Percentiles rank a stretch among this genome's conserved stretches.
Conservation (phyloP, 2,888 invertebrate species). For the Aphidius colemani region DNA sequence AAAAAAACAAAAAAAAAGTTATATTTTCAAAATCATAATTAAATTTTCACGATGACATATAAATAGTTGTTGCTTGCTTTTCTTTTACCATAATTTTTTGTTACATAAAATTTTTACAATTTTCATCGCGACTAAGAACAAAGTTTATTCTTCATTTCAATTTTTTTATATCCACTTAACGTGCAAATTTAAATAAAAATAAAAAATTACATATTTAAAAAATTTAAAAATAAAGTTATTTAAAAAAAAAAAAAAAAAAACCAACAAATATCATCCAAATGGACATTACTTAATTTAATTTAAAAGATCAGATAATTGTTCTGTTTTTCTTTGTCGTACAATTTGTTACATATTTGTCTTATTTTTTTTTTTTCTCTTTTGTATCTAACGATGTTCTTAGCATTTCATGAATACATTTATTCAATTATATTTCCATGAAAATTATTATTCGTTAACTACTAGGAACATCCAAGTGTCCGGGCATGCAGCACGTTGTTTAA, state of each 20-base stretch:
- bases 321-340: neutral
- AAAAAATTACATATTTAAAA: neutral
- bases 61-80: neutral
- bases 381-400: conserved; percentile 51
- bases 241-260: conserved; percentile 22
- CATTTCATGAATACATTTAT: conserved; percentile 42
- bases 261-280: too few species aligned
- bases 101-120: conserved; percentile 38
- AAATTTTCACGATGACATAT: conserved; percentile 18
- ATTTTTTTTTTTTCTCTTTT: neutral
- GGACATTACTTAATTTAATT: neutral
- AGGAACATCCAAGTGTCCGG: conserved; percentile 53
- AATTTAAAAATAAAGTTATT: conserved; percentile 14
- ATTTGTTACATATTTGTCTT: too few species aligned
- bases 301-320: conserved; percentile 3
- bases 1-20: conserved; percentile 31
- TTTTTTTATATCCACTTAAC: conserved; percentile 19
- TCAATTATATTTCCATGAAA: conserved; percentile 2
- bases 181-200: conserved; percentile 14
- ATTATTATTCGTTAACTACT: conserved; percentile 20
- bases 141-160: conserved; percentile 34
- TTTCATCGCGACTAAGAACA: conserved; percentile 54
- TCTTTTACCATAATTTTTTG: conserved; percentile 30
- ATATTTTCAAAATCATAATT: conserved; percentile 17
- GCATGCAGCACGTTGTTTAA: conserved; percentile 46